Evolutionary conservation across 2,113 vertebrate genomes (phyloP).

Genomic region (Crypturellus undulatus): DNA sequence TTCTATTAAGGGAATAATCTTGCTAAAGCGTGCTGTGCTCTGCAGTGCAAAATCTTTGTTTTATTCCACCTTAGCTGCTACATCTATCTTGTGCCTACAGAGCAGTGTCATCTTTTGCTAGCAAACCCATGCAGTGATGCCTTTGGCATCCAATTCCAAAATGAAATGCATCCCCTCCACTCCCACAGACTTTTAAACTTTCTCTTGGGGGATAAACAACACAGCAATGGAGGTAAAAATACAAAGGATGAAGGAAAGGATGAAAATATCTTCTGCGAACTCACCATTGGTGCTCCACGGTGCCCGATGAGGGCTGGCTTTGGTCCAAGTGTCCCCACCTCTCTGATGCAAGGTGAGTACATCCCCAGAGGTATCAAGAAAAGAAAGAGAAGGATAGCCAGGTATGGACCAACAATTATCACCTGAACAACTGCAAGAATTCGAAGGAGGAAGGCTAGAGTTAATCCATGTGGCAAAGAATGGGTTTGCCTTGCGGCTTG

Average conservation of each 20-base stretch:
- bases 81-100: background rate
- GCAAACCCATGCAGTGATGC: background rate
- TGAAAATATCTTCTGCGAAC: conserved; percentile 15
- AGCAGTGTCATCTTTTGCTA: background rate
- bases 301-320: conserved; percentile 88
- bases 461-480: background rate
- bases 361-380: conserved; percentile 90
- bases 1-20: background rate
- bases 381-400: conserved; percentile 84
- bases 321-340: conserved; percentile 84
- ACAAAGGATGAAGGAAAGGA: background rate
- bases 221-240: background rate
- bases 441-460: conserved; percentile 66
- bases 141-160: background rate
- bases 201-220: too few relatives aligned
- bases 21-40: background rate
- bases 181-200: background rate
- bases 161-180: background rate
- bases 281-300: conserved; percentile 93
- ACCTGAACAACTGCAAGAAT: conserved; percentile 83
- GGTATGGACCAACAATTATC: conserved; percentile 82
- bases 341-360: conserved; percentile 92
- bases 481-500: background rate
- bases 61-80: background rate
- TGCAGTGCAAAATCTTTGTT: background rate